Conservation (phyloP, 2,797 vertebrate genomes). For the Parauchenoglanis punctatus region DNA sequence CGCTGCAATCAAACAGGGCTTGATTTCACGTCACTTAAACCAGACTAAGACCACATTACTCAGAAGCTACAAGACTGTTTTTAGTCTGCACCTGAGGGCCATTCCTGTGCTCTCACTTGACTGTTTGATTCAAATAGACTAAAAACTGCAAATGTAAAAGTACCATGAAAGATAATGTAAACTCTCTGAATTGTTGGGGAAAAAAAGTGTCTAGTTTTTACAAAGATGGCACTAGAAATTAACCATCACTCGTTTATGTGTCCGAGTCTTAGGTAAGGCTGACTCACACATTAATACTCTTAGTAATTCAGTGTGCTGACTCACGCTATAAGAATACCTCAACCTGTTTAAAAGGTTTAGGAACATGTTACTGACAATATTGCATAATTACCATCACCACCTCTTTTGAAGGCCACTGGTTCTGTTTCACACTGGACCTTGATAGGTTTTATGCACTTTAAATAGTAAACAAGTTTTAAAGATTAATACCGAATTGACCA, state of each 20-base stretch:
- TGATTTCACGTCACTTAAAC: not conserved
- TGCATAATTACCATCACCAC: not conserved
- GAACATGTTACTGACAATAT: not conserved
- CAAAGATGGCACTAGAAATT: not conserved
- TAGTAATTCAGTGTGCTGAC: not conserved
- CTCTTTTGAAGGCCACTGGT: not conserved
- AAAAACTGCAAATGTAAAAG: not conserved
- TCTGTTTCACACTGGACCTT: not conserved
- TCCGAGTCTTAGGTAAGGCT: not conserved
- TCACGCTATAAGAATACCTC: not conserved
- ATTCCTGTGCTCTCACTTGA: not conserved
- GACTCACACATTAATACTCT: not conserved
- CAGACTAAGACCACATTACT: not conserved
- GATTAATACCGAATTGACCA: not conserved
- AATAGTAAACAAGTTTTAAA: not conserved
- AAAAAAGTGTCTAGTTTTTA: not conserved
- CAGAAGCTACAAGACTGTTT: not conserved
- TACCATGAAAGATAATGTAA: not conserved
- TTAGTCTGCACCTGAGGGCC: not conserved
- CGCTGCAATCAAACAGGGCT: not conserved
- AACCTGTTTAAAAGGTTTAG: not conserved
- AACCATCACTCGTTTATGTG: not conserved
- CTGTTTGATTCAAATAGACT: not conserved
- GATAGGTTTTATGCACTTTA: not conserved
- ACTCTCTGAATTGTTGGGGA: not conserved